phyloP scores from a whole-genome alignment of 2,888 invertebrate species.

The Arge pagana region DNA sequence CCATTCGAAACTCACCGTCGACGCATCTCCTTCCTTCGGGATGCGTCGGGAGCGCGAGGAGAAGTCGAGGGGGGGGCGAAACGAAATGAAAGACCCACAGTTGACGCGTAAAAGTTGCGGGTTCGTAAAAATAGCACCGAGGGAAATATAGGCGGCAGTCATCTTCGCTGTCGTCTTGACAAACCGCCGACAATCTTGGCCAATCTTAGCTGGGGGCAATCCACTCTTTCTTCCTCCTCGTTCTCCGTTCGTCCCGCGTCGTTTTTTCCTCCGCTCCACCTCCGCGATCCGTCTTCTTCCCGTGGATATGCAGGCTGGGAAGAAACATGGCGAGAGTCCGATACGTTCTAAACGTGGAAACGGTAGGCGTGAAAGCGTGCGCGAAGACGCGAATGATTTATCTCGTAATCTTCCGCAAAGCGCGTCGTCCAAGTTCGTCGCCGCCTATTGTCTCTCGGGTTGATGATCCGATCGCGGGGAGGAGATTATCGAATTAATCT shows the following conservation, averaged over 20 bases:
- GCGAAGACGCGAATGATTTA: too few relatives aligned
- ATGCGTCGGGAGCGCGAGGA: too few relatives aligned
- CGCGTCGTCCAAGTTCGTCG: slow-evolving; percentile 3
- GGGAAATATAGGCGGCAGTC: slow-evolving; percentile 29
- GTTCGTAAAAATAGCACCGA: slow-evolving; percentile 28
- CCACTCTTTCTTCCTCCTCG: background rate
- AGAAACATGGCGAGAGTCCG: background rate
- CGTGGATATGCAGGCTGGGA: background rate
- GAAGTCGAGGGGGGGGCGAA: too few relatives aligned
- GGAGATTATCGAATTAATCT: slow-evolving; percentile 5
- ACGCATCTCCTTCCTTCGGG: too few relatives aligned
- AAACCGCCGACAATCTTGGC: slow-evolving; percentile 29
- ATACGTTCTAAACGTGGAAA: slow-evolving; percentile 5
- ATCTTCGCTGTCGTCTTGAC: slow-evolving; percentile 27
- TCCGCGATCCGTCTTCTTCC: background rate
- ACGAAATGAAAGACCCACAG: slow-evolving; percentile 11
- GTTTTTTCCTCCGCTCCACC: background rate
- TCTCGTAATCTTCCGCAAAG: slow-evolving; percentile 6
- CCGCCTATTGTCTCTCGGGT: slow-evolving; percentile 15
- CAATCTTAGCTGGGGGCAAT: slow-evolving; percentile 9
- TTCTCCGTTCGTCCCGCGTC: background rate
- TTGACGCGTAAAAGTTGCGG: slow-evolving; percentile 18
- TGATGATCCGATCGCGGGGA: slow-evolving; percentile 12
- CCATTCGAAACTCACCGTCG: too few relatives aligned
- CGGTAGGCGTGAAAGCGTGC: too few relatives aligned